A percentile compares a stretch with the other conserved stretches of the same genome.
phyloP scores from a whole-genome alignment of 2,888 invertebrate species.

The Pelosia muscerda region DNA sequence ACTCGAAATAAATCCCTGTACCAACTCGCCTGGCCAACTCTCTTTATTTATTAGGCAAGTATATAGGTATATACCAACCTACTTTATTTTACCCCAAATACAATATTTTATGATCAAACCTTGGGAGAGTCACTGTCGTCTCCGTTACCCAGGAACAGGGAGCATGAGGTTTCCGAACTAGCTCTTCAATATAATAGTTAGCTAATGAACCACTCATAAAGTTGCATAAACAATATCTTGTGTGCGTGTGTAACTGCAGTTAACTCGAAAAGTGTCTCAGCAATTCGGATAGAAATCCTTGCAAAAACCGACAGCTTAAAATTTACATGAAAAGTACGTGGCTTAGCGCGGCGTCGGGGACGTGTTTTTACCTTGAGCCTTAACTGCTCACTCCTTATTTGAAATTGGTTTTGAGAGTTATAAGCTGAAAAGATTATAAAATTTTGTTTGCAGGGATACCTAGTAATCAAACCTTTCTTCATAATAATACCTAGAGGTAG shows the following conservation, averaged over 20 bases:
- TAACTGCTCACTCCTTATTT: constrained; percentile 73
- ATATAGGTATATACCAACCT: no score
- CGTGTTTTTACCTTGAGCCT: constrained; percentile 71
- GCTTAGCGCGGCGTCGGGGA: constrained; percentile 60
- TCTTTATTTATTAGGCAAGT: no score
- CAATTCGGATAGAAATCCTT: constrained; percentile 66
- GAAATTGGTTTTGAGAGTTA: constrained; percentile 71
- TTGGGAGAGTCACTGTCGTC: no score
- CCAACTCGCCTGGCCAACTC: no score
- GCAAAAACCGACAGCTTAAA: constrained; percentile 71
- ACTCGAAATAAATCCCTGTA: no score
- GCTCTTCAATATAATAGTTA: neutral
- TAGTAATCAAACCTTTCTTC: constrained; percentile 54
- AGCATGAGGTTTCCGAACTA: no score
- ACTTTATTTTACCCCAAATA: no score
- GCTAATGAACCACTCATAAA: neutral
- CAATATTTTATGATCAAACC: no score
- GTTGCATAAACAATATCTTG: neutral
- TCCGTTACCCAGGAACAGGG: no score
- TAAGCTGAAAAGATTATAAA: constrained; percentile 71
- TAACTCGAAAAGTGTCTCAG: constrained; percentile 62
- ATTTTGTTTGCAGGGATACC: constrained; percentile 55
- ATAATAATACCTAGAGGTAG: no score
- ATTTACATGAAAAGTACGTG: constrained; percentile 75
- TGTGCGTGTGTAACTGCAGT: constrained; percentile 54